phyloP scores from a whole-genome alignment of 2,888 invertebrate species.

The Exephanes ischioxanthus region DNA sequence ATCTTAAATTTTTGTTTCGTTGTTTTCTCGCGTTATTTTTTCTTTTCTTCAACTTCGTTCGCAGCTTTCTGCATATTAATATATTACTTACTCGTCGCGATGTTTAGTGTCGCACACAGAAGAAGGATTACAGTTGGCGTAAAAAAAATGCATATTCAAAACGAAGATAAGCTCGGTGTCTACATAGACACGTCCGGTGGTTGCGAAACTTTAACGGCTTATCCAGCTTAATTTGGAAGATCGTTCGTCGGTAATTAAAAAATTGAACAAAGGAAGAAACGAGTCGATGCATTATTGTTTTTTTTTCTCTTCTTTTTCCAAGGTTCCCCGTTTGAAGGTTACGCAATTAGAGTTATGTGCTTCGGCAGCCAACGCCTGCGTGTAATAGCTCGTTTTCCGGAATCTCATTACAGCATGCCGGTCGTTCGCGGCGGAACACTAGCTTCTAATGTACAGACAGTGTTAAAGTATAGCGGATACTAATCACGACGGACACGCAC shows the following conservation, averaged over 20 bases:
- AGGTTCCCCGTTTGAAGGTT: constrained; percentile 53
- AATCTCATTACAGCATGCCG: constrained; percentile 60
- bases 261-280: constrained; percentile 50
- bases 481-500: constrained; percentile 23
- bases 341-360: constrained; percentile 62
- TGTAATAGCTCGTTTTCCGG: constrained; percentile 60
- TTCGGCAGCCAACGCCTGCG: constrained; percentile 55
- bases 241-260: constrained; percentile 41
- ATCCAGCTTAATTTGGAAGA: constrained; percentile 16
- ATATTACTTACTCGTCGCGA: no score
- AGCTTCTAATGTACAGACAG: constrained; percentile 10
- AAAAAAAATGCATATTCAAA: background rate
- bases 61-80: no score
- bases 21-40: no score
- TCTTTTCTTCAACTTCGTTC: no score
- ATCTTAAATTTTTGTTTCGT: no score
- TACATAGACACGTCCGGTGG: background rate
- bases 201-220: constrained; percentile 12
- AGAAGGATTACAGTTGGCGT: background rate
- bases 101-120: background rate
- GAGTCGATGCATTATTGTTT: constrained; percentile 28
- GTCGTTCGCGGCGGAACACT: background rate
- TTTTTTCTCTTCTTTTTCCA: constrained; percentile 28
- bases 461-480: background rate
- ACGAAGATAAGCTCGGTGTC: constrained; percentile 28